phyloP scores from a whole-genome alignment of 2,113 vertebrate genomes.

The Etia nguti region DNA sequence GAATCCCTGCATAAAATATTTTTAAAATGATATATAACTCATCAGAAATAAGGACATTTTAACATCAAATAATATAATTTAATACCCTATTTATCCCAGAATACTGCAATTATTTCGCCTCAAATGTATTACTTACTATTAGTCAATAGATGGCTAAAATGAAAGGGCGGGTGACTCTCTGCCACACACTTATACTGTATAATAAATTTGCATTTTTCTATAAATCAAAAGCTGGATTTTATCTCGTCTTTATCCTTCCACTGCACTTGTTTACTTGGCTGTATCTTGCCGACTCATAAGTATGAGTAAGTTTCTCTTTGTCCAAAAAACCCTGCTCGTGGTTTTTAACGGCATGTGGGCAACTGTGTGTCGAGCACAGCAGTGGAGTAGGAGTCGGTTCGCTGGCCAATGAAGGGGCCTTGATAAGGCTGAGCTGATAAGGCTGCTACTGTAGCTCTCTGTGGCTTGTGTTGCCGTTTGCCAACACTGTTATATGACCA shows the following conservation, averaged over 20 bases:
- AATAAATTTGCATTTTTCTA: background rate
- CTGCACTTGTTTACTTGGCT: background rate
- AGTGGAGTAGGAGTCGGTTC: background rate
- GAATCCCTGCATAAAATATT: background rate
- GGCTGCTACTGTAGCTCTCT: constrained; percentile 3
- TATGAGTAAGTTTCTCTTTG: background rate
- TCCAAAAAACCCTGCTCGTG: background rate
- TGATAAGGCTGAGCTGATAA: constrained; percentile 9
- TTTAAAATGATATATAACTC: background rate
- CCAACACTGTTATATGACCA: constrained; percentile 34
- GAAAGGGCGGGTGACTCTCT: background rate
- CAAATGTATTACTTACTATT: background rate
- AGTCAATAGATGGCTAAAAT: background rate
- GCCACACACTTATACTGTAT: background rate
- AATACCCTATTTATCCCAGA: background rate
- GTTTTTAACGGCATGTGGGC: background rate
- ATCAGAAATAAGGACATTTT: background rate
- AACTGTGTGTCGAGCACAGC: background rate
- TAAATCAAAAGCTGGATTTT: background rate
- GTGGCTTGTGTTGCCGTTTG: background rate
- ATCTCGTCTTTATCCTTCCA: background rate
- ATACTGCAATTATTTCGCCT: background rate
- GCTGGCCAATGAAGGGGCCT: background rate
- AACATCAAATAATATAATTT: background rate
- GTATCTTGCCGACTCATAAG: background rate